These are phyloP conservation scores for Podabrus alpinus DNA, from an alignment of 2,888 invertebrate species.

Conservation along the genomic window DNA sequence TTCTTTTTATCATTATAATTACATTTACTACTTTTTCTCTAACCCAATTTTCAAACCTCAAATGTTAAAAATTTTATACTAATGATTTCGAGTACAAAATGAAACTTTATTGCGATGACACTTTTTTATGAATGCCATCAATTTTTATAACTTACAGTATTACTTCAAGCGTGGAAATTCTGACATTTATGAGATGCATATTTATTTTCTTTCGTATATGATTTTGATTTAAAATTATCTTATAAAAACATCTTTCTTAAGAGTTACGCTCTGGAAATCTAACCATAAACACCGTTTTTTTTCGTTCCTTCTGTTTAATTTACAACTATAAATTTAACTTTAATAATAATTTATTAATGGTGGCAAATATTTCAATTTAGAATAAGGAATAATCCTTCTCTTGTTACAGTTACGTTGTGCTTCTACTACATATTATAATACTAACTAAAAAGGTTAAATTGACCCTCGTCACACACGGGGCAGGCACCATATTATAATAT, in stretches of 20 bases:
- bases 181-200: constrained; percentile 23
- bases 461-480: not conserved
- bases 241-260: not conserved
- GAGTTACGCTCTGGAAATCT: too few species aligned
- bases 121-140: constrained; percentile 26
- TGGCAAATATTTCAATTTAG: not conserved
- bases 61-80: constrained; percentile 21
- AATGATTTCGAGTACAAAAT: constrained; percentile 31
- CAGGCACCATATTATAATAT: not conserved
- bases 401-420: not conserved
- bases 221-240: constrained; percentile 1
- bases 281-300: too few species aligned
- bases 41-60: not conserved
- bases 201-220: constrained; percentile 22
- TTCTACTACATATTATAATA: too few species aligned
- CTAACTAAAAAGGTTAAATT: not conserved
- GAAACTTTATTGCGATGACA: constrained; percentile 34
- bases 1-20: not conserved
- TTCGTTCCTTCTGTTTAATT: not conserved
- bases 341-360: not conserved
- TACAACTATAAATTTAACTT: not conserved
- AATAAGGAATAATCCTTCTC: not conserved
- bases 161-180: constrained; percentile 22
- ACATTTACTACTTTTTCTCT: not conserved
- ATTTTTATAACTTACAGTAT: constrained; percentile 33